Conservation (phyloP, 2,888 invertebrate genomes). For the Agriopis leucophaearia region DNA sequence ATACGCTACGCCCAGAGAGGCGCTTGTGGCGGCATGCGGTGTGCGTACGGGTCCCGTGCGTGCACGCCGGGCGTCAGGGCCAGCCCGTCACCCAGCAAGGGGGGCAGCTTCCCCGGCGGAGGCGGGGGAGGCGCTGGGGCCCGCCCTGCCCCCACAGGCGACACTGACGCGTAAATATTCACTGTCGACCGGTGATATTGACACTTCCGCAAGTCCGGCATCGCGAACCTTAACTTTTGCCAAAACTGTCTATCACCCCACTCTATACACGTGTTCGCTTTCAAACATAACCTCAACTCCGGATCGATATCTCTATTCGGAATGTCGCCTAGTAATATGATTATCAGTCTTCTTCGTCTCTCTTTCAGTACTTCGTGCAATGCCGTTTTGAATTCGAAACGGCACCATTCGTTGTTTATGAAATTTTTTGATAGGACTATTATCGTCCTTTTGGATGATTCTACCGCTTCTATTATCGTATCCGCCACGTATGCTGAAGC, state of each 20-base stretch:
- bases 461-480: conserved; percentile 96
- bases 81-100: conserved; percentile 83
- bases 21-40: conserved; percentile 88
- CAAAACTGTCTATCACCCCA: conserved; percentile 98
- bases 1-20: conserved; percentile 93
- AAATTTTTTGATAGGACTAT: conserved; percentile 97
- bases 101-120: conserved; percentile 88
- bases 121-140: conserved; percentile 88
- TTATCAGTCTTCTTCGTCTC: conserved; percentile 94
- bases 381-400: conserved; percentile 97
- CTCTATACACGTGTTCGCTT: conserved; percentile 96
- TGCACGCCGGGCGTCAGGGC: conserved; percentile 77
- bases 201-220: conserved; percentile 92
- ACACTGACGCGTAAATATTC: conserved; percentile 90
- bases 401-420: conserved; percentile 97
- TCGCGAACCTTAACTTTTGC: conserved; percentile 97
- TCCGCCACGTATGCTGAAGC: conserved; percentile 96
- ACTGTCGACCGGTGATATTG: conserved; percentile 89
- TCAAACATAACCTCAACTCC: conserved; percentile 95
- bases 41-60: conserved; percentile 76
- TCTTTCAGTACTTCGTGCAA: conserved; percentile 96
- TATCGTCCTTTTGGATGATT: conserved; percentile 95
- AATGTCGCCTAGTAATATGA: conserved; percentile 95
- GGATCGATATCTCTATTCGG: conserved; percentile 96
- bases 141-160: conserved; percentile 84